Evolutionary conservation across 2,888 invertebrate species (phyloP), one percentile per base, ranked within the genome.

Genomic region (Drosophila formosana): DNA sequence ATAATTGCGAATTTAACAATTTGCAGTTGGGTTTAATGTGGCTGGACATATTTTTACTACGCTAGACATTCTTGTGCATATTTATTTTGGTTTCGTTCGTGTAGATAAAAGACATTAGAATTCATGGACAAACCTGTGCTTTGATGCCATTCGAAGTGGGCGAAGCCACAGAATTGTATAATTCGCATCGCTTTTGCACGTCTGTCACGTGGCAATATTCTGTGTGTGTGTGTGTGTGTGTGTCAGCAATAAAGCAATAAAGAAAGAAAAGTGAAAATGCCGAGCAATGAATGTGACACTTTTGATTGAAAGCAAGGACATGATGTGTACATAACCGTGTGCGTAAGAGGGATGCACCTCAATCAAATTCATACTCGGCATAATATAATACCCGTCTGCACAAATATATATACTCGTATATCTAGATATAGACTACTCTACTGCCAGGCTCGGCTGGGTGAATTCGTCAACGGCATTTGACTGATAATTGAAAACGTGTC

Each of bases 401-500:
- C 25, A 43, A 13, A 34, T 23, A 56, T 28, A 47, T 43, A 67
- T 9, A 46, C 41, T 8, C 32, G 32, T 37, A 50, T 28, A 56
- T 18, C 18, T 18, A 18, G 18, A 51, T 18, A 49, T 47, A 23
- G 32, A 50, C 41, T 50, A 28, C 13, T 34, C 28, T n/a, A 18
- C 1, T 18, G 18, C 1, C 18, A 18, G 18, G 18, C 18, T 18
- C 23, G 47, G 23, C 30, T 32, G n/a, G 9, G 30, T 52, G 74
- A 66, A 63, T 69, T 69, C 65, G 75, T 58, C 68, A 60, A 23
- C 56, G 68, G 58, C 72, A 67, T 89, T 85, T 85, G 74, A 75
- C 65, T 72, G 86, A 89, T 89, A 88, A 89, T 86, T 88, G 89
- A 86, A 89, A 89, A 88, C 85, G 88, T 89, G 89, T 88, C 89